Evolutionary conservation across 2,113 vertebrate genomes (phyloP), one percentile per base, ranked within the genome.

Genomic region (Ailurus styani): DNA sequence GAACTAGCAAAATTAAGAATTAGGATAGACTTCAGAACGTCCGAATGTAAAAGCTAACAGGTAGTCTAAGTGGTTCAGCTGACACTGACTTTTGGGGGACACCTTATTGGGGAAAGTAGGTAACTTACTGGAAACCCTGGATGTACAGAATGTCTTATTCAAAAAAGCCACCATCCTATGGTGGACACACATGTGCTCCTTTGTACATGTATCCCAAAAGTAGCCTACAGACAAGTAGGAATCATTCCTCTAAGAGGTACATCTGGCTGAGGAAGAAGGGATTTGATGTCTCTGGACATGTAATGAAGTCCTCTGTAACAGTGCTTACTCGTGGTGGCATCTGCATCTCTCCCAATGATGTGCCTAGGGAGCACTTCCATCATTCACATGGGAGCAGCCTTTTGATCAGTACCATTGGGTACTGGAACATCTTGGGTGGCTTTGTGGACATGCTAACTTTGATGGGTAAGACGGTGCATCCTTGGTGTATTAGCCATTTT

Each of bases 1-100:
- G 42, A 95, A 83, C 45, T 90, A 77, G 95, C 96, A 97, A 94
- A 78, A 96, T 91, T 92, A 72, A 95, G 21, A 57, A 82, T 96
- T 87, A 97, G 94, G 84, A 72, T 21, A 79, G 89, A 90, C 42
- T 87, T 62, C 0, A 50, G 27, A 87, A 47, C 34, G 82, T 23
- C 55, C 85, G 66, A 90, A 42, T 70, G 62, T 52, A 81, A 42
- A 89, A 93, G 42, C 79, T 90, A 72, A 78, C 42, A 84, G 73
- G 50, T 83, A 78, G 57, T 82, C 34, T 77, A 72, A 62, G 29
- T 90, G 57, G 62, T 55, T 88, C 55, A 86, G n/a, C 81, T 95
- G 10, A 64, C 10, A 45, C 7, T 94, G 15, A 85, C 1, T 42
- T 93, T 50, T 6, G 37, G 42, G 50, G 8, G 37, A 23, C 50